phyloP scores from a whole-genome alignment of 2,888 invertebrate species.

The Epiblema foenella region DNA sequence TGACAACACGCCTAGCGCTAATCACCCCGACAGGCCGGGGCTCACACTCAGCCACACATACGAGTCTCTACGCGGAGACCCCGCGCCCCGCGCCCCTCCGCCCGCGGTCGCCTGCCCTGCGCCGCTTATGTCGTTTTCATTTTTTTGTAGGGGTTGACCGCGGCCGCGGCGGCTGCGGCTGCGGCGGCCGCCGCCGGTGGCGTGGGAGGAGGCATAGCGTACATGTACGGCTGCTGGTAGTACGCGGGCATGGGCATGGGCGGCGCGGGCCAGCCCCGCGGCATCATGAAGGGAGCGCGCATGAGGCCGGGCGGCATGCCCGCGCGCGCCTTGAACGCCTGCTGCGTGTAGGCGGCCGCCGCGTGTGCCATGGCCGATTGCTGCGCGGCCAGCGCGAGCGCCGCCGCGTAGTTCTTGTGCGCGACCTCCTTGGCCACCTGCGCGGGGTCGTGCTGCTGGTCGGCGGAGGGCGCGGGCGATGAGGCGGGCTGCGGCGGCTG shows the following conservation, averaged over 20 bases:
- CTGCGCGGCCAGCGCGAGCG: conserved; percentile 82
- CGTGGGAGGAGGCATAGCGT: conserved; percentile 81
- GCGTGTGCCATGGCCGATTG: conserved; percentile 79
- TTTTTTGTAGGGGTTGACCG: conserved; percentile 94
- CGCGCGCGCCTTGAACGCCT: conserved; percentile 91
- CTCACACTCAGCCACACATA: conserved; percentile 76
- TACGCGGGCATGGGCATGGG: conserved; percentile 79
- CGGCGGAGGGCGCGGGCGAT: conserved; percentile 50
- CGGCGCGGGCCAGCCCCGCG: conserved; percentile 76
- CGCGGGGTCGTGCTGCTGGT: conserved; percentile 85
- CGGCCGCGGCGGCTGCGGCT: conserved; percentile 72
- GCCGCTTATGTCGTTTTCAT: conserved; percentile 92
- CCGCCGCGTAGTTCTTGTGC: conserved; percentile 92
- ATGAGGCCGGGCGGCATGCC: conserved; percentile 73
- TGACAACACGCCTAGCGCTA: conserved; percentile 83
- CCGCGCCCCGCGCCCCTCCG: conserved; percentile 80
- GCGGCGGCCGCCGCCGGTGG: conserved; percentile 75
- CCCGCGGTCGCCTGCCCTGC: conserved; percentile 61
- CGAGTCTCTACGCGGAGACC: conserved; percentile 83
- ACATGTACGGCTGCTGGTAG: conserved; percentile 82
- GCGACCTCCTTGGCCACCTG: conserved; percentile 92
- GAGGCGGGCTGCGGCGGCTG: conserved; percentile 47
- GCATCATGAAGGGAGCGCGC: conserved; percentile 78
- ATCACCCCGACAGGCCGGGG: conserved; percentile 80
- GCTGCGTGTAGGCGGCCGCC: conserved; percentile 78